Evolutionary conservation across 2,797 vertebrate genomes (phyloP), one percentile per base, ranked within the genome.

Genomic region (Aulostomus chinensis): DNA sequence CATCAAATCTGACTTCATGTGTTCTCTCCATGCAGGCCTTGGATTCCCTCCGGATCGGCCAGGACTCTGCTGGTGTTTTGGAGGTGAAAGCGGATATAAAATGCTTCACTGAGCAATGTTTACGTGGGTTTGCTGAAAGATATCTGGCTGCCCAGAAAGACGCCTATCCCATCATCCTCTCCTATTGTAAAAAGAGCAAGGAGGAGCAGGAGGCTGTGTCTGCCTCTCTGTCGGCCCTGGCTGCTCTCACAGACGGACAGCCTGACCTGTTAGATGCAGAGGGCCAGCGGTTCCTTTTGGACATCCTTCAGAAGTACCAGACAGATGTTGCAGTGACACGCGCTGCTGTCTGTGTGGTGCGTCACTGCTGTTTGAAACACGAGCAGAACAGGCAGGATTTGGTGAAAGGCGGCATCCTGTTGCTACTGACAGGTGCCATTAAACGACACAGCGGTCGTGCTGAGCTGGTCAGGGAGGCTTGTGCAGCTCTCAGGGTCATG

Each of bases 311-410:
- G 2, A 80, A 66, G 29, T 60, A 79, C 0, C 30, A 33, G 0
- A 63, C 68, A 0, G 78, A 91, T 1, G 72, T 84, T 0, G 74
- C 77, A 0, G n/a, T 95, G 68, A 80, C 38, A 0, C 57, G 86
- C 9, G 67, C 77, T 0, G 91, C 73, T 3, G 38, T 94, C 2
- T 87, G 91, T 0, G 62, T 87, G 0, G 39, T 95, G 1, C 90
- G 94, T 0, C 88, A 93, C 1, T 92, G 88, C 71, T 95, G 94
- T 56, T 78, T 98, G 68, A 96, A 96, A 26, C 97, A 99, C 0
- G 97, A 99, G 84, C 93, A 88, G 73, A 98, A 98, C 68, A 74
- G 96, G 3, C 96, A 96, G 86, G 89, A 78, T 81, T 78, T 98
- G 22, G 94, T 96, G 8, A 93, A 91, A 72, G 89, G 68, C 0